These are phyloP conservation scores for Spisula subtruncata DNA, from an alignment of 2,888 invertebrate species.

Conservation along the genomic window DNA sequence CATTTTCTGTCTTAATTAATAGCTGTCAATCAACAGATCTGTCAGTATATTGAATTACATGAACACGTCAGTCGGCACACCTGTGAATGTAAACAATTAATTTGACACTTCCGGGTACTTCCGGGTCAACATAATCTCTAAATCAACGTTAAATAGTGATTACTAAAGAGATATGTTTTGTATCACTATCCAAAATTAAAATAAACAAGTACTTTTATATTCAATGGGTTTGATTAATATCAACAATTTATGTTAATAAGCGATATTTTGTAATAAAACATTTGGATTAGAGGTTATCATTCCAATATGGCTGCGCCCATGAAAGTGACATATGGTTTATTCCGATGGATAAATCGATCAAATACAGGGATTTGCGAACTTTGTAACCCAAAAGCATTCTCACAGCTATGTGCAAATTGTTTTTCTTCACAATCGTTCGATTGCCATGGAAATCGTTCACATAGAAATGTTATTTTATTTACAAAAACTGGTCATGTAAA, in stretches of 20 bases:
- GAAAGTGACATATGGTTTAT: conserved; percentile 34
- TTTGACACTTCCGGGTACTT: conserved; percentile 32
- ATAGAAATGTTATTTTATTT: neutral
- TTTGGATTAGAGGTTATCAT: conserved; percentile 28
- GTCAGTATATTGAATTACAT: conserved; percentile 5
- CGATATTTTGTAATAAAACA: neutral
- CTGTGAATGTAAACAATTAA: conserved; percentile 32
- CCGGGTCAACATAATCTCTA: neutral
- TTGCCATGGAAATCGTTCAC: neutral
- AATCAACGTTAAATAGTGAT: neutral
- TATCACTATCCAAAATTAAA: too few relatives aligned
- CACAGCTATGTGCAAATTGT: neutral
- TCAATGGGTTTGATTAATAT: too few relatives aligned
- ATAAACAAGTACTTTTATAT: too few relatives aligned
- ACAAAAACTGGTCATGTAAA: neutral
- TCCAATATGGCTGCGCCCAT: conserved; percentile 69
- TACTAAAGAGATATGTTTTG: too few relatives aligned
- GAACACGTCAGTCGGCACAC: conserved; percentile 23
- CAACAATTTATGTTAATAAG: neutral
- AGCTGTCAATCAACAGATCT: neutral
- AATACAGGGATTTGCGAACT: neutral
- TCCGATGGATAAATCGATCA: neutral
- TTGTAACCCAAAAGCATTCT: neutral
- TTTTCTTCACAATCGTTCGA: neutral
- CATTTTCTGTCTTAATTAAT: conserved; percentile 5